Evolutionary conservation across 2,797 vertebrate species (phyloP).

Genomic region (Delichon dasypus): DNA sequence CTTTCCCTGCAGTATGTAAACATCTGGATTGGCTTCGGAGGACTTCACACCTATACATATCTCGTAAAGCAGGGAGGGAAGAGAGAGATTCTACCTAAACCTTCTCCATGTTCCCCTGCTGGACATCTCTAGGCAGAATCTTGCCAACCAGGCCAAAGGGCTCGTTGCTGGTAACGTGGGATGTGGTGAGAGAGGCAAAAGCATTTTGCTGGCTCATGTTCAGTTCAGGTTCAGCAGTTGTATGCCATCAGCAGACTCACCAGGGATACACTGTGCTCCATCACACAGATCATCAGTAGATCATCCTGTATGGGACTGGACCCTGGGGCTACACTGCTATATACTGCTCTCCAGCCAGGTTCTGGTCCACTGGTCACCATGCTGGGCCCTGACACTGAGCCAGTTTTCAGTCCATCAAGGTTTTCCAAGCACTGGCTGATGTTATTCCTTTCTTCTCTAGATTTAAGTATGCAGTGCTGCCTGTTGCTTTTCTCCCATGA

Average conservation of each 20-base stretch:
- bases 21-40: neutral
- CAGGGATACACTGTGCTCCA: neutral
- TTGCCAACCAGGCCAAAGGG: neutral
- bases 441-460: neutral
- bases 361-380: neutral
- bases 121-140: neutral
- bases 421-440: neutral
- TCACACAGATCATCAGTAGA: neutral
- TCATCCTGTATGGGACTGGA: neutral
- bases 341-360: neutral
- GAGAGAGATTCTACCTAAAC: neutral
- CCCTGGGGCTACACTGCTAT: fast-evolving
- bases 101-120: neutral
- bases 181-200: neutral
- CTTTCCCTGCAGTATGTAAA: neutral
- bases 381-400: neutral
- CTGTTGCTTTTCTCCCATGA: neutral
- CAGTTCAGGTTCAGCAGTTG: neutral
- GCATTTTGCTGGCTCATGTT: neutral
- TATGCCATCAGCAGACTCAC: neutral
- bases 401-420: neutral
- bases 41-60: fast-evolving
- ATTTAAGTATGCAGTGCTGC: neutral
- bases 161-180: neutral
- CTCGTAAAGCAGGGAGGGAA: neutral